A percentile compares a stretch with the other conserved stretches of the same genome.
Evolutionary conservation across 2,888 invertebrate genomes (phyloP).

Genomic region (Tachina lurida): DNA sequence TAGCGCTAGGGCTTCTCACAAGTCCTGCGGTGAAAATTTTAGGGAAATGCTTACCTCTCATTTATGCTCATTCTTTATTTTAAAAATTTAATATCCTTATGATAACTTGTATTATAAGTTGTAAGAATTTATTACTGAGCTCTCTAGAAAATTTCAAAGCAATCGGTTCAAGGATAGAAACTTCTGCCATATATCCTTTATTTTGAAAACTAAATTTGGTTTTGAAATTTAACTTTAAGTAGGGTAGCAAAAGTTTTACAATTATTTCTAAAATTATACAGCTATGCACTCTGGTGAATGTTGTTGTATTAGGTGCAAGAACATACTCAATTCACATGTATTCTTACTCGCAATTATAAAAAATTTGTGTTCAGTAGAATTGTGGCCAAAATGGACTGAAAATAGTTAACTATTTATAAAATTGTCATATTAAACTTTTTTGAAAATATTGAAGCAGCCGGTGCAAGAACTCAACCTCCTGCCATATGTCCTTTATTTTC

Average conservation of each 20-base stretch:
- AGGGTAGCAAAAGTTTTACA: no score
- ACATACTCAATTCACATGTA: no score
- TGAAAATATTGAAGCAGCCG: background rate
- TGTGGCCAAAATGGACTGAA: no score
- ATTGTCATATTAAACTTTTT: background rate
- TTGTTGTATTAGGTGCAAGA: no score
- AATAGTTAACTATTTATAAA: background rate
- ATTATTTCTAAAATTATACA: background rate
- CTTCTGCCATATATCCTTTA: slow-evolving; percentile 5
- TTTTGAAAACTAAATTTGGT: no score
- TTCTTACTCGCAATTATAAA: background rate
- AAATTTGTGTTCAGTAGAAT: no score
- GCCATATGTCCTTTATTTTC: background rate
- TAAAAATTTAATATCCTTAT: no score
- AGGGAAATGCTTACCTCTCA: no score
- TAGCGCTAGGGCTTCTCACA: background rate
- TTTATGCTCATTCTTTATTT: no score
- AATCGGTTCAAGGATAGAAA: background rate
- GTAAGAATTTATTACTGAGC: background rate
- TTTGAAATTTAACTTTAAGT: no score
- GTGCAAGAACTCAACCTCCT: background rate
- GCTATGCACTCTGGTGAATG: background rate
- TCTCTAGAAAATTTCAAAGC: background rate
- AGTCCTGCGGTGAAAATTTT: no score
- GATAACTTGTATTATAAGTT: background rate